A percentile compares a stretch with the other conserved stretches of the same genome.
Conservation (phyloP, 2,113 vertebrate species). For the Rhinopomastus cyanomelas region DNA sequence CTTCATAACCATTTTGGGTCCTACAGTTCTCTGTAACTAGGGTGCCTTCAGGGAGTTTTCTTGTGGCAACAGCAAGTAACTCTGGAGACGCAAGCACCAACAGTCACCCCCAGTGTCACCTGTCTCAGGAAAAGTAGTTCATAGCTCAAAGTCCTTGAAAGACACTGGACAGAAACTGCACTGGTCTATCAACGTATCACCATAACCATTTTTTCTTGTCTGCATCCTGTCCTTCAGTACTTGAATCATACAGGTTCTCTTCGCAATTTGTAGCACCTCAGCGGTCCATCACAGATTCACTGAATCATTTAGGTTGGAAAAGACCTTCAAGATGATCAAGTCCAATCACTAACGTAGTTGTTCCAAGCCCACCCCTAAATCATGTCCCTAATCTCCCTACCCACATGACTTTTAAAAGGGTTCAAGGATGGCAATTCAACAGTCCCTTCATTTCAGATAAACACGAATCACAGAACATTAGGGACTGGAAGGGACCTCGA, state of each 20-base stretch:
- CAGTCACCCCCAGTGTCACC: not conserved
- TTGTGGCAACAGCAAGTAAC: not conserved
- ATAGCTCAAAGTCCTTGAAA: not conserved
- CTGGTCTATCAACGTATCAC: not conserved
- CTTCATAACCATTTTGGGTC: not conserved
- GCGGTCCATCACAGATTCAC: accelerated
- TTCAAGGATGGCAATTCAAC: too few species aligned
- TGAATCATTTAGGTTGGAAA: too few species aligned
- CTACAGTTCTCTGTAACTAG: accelerated
- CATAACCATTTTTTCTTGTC: not conserved
- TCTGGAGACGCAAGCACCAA: not conserved
- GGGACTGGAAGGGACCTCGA: too few species aligned
- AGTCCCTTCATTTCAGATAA: not conserved
- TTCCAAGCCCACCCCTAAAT: too few species aligned
- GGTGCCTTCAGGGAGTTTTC: not conserved
- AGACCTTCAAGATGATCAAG: too few species aligned
- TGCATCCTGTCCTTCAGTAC: not conserved
- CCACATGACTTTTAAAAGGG: too few species aligned
- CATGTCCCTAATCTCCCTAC: too few species aligned
- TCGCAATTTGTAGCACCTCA: not conserved
- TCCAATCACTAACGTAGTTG: too few species aligned
- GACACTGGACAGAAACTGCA: not conserved
- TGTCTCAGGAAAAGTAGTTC: not conserved
- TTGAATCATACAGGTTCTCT: not conserved
- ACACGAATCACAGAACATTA: too few species aligned